These are phyloP conservation scores for Conistra vaccinii DNA, from an alignment of 2,888 invertebrate genomes.

Conservation along the genomic window DNA sequence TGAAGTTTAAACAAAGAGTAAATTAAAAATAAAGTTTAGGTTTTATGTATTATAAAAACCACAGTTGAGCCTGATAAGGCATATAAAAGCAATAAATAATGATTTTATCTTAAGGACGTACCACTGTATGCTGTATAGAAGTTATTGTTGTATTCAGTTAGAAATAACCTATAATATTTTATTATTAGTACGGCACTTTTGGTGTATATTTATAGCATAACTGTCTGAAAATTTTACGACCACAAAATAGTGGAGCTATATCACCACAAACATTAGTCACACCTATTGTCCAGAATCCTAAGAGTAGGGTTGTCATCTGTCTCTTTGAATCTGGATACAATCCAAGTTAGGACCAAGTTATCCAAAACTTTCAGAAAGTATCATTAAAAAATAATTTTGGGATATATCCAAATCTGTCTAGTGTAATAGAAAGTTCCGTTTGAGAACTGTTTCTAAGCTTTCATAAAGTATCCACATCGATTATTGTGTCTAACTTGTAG, in stretches of 20 bases:
- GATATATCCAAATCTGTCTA: slow-evolving; percentile 39
- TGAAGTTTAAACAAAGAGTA: slow-evolving; percentile 17
- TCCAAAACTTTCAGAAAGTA: slow-evolving; percentile 29
- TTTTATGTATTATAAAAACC: slow-evolving; percentile 22
- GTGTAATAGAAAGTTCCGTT: slow-evolving; percentile 15
- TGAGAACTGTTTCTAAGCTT: slow-evolving; percentile 4
- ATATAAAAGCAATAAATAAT: slow-evolving; percentile 17
- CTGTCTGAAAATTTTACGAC: slow-evolving; percentile 58
- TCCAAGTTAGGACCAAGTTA: slow-evolving; percentile 44
- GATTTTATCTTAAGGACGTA: slow-evolving; percentile 27
- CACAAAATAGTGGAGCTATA: slow-evolving; percentile 53
- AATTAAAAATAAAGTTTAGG: background rate
- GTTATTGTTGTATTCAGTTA: slow-evolving; percentile 33
- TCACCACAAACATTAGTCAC: slow-evolving; percentile 60
- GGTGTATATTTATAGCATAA: slow-evolving; percentile 59
- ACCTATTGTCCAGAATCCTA: slow-evolving; percentile 59
- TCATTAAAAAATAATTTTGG: slow-evolving; percentile 51
- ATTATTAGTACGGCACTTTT: slow-evolving; percentile 50
- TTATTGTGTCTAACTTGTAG: slow-evolving; percentile 5
- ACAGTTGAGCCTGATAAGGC: slow-evolving; percentile 19
- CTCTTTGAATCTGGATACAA: slow-evolving; percentile 56
- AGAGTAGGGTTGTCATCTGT: slow-evolving; percentile 61
- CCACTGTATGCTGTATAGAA: slow-evolving; percentile 28
- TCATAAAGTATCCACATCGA: slow-evolving; percentile 8
- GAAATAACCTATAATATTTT: slow-evolving; percentile 54